phyloP scores from a whole-genome alignment of 2,888 invertebrate species.

The Spialia ferax region DNA sequence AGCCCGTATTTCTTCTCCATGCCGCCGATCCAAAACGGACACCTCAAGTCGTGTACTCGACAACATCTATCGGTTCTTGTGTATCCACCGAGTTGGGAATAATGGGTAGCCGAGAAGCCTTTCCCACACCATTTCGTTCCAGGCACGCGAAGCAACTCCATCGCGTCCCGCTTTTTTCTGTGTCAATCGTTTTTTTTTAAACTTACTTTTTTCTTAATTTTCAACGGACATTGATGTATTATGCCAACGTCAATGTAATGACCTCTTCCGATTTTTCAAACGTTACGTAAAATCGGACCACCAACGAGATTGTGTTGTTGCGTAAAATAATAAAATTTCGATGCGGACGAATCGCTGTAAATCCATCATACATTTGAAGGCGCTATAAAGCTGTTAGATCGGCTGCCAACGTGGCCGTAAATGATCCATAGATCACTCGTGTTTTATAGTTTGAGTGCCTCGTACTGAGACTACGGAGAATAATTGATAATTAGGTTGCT shows the following conservation, averaged over 20 bases:
- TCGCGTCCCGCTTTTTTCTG: constrained; percentile 78
- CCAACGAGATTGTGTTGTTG: constrained; percentile 46
- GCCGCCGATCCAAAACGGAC: constrained; percentile 94
- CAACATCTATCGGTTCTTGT: constrained; percentile 95
- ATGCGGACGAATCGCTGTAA: constrained; percentile 54
- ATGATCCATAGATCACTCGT: constrained; percentile 58
- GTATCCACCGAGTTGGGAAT: constrained; percentile 94
- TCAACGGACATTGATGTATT: constrained; percentile 47
- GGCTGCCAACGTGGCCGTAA: constrained; percentile 51
- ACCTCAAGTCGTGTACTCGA: constrained; percentile 94
- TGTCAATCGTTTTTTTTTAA: constrained; percentile 53
- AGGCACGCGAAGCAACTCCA: constrained; percentile 92
- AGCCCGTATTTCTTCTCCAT: constrained; percentile 94
- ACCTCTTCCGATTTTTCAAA: constrained; percentile 48
- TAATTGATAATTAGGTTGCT: background rate
- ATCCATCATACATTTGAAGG: constrained; percentile 61
- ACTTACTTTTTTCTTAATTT: constrained; percentile 38
- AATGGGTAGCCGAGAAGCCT: constrained; percentile 93
- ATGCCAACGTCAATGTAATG: constrained; percentile 44
- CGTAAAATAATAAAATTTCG: constrained; percentile 60
- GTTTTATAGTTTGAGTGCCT: constrained; percentile 57
- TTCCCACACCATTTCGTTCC: constrained; percentile 98
- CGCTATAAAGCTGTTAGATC: constrained; percentile 59
- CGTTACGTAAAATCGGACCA: constrained; percentile 44
- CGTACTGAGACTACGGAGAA: constrained; percentile 12